phyloP scores from a whole-genome alignment of 64 coral and sea anemone species.

The Pocillopora damicornis region DNA sequence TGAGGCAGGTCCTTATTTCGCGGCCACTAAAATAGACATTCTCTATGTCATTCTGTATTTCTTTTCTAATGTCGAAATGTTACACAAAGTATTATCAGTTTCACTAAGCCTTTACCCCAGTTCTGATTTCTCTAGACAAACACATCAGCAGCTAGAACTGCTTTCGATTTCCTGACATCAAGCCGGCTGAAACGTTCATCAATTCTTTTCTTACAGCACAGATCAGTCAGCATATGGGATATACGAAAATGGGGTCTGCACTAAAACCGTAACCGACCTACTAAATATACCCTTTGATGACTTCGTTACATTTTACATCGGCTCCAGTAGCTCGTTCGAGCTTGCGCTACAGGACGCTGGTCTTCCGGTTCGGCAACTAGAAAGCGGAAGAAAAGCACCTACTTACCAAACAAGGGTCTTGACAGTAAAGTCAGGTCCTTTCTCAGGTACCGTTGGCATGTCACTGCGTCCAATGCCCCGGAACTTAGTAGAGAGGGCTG shows the following conservation, averaged over 20 bases:
- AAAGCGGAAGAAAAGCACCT: not conserved
- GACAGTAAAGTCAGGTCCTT: constrained; percentile 23
- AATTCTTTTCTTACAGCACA: not conserved
- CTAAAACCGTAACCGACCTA: constrained; percentile 18
- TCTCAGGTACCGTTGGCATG: constrained; percentile 2
- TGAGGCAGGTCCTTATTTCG: too few relatives aligned
- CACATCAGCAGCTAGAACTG: too few relatives aligned
- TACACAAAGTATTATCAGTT: not conserved
- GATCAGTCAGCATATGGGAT: constrained; percentile 13
- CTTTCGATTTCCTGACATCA: too few relatives aligned
- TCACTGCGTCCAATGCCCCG: constrained; percentile 56
- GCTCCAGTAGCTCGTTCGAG: constrained; percentile 78
- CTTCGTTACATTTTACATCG: constrained; percentile 75
- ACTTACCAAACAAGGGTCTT: constrained; percentile 50
- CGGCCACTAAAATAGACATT: too few relatives aligned
- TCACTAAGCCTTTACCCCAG: not conserved
- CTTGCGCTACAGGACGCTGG: constrained; percentile 46
- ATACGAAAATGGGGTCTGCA: not conserved
- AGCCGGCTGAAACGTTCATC: too few relatives aligned
- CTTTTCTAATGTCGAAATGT: too few relatives aligned
- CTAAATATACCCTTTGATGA: constrained; percentile 54
- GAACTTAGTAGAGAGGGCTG: constrained; percentile 32
- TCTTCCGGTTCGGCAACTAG: constrained; percentile 41
- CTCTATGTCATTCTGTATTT: too few relatives aligned
- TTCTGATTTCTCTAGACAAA: not conserved